Percentiles rank a stretch among this genome's conserved stretches.
These are phyloP conservation scores for Cacatua alba DNA, from an alignment of 2,113 vertebrate species.

Conservation along the genomic window DNA sequence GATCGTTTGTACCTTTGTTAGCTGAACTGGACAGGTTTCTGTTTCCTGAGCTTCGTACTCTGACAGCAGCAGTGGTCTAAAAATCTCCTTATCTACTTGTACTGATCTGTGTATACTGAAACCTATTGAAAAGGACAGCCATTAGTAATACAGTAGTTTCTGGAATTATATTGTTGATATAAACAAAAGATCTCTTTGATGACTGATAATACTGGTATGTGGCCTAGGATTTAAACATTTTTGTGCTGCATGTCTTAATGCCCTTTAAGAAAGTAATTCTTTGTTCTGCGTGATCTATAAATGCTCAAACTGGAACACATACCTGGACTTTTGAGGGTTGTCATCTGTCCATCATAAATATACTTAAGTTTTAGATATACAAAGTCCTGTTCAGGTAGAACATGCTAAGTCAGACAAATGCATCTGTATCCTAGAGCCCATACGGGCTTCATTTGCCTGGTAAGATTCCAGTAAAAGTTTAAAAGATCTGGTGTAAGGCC, in stretches of 20 bases:
- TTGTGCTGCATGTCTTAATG: background rate
- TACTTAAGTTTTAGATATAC: background rate
- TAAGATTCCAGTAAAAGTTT: background rate
- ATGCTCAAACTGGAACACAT: background rate
- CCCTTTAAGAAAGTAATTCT: background rate
- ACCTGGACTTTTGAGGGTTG: background rate
- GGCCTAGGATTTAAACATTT: background rate
- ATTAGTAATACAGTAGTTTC: background rate
- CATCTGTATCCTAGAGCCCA: background rate
- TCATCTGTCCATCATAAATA: background rate
- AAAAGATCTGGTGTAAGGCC: background rate
- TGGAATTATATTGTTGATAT: background rate
- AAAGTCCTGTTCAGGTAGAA: background rate
- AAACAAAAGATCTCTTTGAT: background rate
- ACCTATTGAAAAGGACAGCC: constrained; percentile 46
- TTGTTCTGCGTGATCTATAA: background rate
- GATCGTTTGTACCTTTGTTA: constrained; percentile 57
- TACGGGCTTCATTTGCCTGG: background rate
- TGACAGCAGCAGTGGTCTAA: background rate
- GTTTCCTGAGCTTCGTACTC: constrained; percentile 43
- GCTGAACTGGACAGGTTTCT: background rate
- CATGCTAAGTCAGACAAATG: background rate
- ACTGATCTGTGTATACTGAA: constrained; percentile 55
- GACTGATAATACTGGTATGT: background rate
- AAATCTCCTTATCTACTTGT: constrained; percentile 67